Conservation (phyloP, 2,888 invertebrate genomes). For the Graphium colonna region DNA sequence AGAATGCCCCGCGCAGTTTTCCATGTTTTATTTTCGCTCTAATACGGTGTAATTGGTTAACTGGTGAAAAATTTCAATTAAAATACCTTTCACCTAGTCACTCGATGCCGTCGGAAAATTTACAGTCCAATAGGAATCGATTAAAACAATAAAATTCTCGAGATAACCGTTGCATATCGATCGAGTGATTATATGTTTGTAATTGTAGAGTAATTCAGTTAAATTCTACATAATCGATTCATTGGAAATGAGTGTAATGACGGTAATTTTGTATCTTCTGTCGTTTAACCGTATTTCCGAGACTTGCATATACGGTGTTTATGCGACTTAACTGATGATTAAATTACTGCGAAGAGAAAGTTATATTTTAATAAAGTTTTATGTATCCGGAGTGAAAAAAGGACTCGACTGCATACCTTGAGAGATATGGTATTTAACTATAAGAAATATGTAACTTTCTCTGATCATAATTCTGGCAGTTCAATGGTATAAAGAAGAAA, state of each 20-base stretch:
- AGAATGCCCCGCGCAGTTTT: slow-evolving; percentile 12
- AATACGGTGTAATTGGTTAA: slow-evolving; percentile 8
- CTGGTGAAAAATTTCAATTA: slow-evolving; percentile 11
- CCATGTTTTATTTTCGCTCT: slow-evolving; percentile 7
- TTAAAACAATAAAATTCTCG: slow-evolving; percentile 13
- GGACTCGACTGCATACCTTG: no score
- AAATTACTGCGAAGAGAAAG: no score
- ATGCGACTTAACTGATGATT: no score
- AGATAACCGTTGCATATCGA: slow-evolving; percentile 7
- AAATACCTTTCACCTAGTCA: slow-evolving; percentile 16
- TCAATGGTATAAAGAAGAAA: no score
- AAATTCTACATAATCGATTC: neutral
- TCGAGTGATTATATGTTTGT: slow-evolving; percentile 4
- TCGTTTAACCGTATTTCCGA: neutral
- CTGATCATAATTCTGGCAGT: no score
- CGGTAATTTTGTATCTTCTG: neutral
- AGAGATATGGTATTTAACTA: no score
- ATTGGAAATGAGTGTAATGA: neutral
- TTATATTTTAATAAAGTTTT: neutral
- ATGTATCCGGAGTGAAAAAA: neutral
- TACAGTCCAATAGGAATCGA: slow-evolving; percentile 7
- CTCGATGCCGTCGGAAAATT: slow-evolving; percentile 8
- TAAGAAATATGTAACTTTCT: no score
- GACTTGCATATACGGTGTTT: no score
- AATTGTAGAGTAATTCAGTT: neutral